Base-by-base conservation (phyloP, 1,140 invertebrate species). In the Antheraea mylitta region DNA sequence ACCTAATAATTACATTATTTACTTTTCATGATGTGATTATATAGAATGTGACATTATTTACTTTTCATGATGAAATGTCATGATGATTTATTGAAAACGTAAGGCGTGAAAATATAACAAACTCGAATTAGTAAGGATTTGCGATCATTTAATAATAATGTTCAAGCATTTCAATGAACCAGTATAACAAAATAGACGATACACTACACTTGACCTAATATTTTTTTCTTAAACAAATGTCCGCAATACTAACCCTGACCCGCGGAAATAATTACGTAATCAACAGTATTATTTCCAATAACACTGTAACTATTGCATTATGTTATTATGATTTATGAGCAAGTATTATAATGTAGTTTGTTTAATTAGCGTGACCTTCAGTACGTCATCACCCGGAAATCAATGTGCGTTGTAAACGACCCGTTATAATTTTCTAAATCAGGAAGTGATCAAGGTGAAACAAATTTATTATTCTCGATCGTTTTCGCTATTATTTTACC, bases 351-450 rank as follows among this genome's bases (percentile, higher is more conserved):
- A 71, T 78, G 72, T 74, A 66, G 69, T 71, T 66, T 67, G 66
- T 76, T 75, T 75, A 75, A 83, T 82, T 80, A 75, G 79, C 71
- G 67, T 75, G 88, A 81, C 88, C 88, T 89, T 91, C 83, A 75
- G 68, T 70, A 76, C 86, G 85, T 86, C 88, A 87, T 89, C 79
- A 87, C 85, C 81, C 86, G 89, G 89, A 90, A 91, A 80, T 77
- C 71, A 70, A 48, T 77, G 71, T 85, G 85, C 83, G 82, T 79
- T 84, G 82, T 90, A 83, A 83, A 83, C 75, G 80, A 70, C 72
- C 73, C 81, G 84, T 87, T 85, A 91, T 82, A 89, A 85, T 89
- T 89, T 90, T 89, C 86, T 84, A 77, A 89, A 91, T 80, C 77
- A 87, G 89, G 87, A 91, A 89, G 79, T 85, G 77, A 77, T 79